phyloP scores from a whole-genome alignment of 2,113 vertebrate genomes.

The Microtus oregoni region DNA sequence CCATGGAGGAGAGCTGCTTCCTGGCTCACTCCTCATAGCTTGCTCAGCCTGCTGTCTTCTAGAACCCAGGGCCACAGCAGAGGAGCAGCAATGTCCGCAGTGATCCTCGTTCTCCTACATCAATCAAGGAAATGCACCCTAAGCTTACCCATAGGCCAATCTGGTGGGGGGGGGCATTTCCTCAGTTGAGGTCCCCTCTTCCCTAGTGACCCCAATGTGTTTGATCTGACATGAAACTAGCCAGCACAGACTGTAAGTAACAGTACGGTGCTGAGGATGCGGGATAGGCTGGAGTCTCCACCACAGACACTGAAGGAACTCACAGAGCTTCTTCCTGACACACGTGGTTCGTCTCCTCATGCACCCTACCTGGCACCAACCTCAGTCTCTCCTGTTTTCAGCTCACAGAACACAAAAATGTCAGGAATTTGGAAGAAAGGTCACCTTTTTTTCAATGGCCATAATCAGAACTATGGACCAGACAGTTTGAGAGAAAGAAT shows the following conservation, averaged over 20 bases:
- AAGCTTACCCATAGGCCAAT: not conserved
- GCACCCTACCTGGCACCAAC: not conserved
- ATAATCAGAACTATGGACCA: not conserved
- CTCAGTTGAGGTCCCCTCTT: not conserved
- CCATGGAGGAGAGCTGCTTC: not conserved
- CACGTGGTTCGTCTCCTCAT: not conserved
- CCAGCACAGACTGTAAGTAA: not conserved
- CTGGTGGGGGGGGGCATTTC: not conserved
- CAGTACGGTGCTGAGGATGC: not conserved
- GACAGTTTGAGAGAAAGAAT: not conserved
- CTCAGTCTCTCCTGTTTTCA: not conserved
- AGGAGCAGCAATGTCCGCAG: not conserved
- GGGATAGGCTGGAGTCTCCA: not conserved
- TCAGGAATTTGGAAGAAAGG: fast-evolving
- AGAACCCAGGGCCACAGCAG: not conserved
- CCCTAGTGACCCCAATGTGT: not conserved
- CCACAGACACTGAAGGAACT: not conserved
- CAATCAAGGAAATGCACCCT: not conserved
- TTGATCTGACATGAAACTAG: not conserved
- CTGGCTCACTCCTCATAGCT: not conserved
- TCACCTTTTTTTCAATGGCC: not conserved
- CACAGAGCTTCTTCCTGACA: not conserved
- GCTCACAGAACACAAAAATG: not conserved
- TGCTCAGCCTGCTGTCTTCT: not conserved
- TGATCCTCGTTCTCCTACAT: not conserved